phyloP scores from a whole-genome alignment of 2,888 invertebrate genomes.

The Lapara coniferarum region DNA sequence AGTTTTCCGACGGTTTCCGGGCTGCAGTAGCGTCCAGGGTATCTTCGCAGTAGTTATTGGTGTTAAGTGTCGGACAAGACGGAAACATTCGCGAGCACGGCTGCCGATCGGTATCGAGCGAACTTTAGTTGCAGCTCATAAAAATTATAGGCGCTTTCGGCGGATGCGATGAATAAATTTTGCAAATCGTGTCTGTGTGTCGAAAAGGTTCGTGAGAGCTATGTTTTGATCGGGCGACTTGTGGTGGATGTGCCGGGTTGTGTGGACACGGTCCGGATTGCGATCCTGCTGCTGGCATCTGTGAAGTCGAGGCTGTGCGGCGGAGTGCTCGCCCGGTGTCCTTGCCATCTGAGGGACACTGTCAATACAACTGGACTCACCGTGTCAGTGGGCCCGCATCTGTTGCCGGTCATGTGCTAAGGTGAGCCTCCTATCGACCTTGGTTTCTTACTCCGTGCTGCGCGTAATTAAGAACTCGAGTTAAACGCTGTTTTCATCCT shows the following conservation, averaged over 20 bases:
- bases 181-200: constrained; percentile 81
- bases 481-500: constrained; percentile 28
- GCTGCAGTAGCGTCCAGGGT: constrained; percentile 68
- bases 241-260: constrained; percentile 74
- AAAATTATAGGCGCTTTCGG: constrained; percentile 76
- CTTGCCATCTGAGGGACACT: constrained; percentile 44
- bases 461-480: constrained; percentile 33
- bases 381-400: constrained; percentile 49
- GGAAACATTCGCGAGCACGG: constrained; percentile 58
- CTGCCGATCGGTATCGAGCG: constrained; percentile 49
- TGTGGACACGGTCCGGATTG: constrained; percentile 64
- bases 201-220: constrained; percentile 78
- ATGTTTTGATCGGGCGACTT: constrained; percentile 79
- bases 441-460: constrained; percentile 47
- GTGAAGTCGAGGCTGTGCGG: constrained; percentile 61
- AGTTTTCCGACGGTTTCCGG: constrained; percentile 73
- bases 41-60: constrained; percentile 69
- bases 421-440: constrained; percentile 65
- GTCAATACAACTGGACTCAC: constrained; percentile 44
- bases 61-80: constrained; percentile 67
- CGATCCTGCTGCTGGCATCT: constrained; percentile 57
- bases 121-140: constrained; percentile 72
- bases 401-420: constrained; percentile 66
- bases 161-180: constrained; percentile 84
- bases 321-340: constrained; percentile 45